Percentiles rank a stretch among this genome's conserved stretches.
phyloP scores from a whole-genome alignment of 1,140 invertebrate species.

The Gryon sp. region DNA sequence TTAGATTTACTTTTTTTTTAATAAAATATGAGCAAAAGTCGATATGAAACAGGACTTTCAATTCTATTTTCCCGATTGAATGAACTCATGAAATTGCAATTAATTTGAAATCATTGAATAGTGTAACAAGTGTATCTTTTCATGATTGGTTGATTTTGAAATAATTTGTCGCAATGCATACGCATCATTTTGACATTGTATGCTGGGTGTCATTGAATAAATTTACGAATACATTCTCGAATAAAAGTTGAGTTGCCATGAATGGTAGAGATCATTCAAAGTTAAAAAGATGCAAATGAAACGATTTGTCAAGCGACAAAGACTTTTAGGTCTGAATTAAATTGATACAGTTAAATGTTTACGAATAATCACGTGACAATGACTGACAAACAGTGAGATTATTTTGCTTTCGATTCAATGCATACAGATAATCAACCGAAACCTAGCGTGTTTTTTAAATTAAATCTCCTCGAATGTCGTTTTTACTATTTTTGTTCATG shows the following conservation, averaged over 20 bases:
- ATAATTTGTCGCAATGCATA: slow-evolving; percentile 40
- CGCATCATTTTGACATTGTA: slow-evolving; percentile 24
- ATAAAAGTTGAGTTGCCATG: slow-evolving; percentile 30
- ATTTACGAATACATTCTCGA: no score
- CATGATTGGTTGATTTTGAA: slow-evolving; percentile 54
- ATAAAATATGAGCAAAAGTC: slow-evolving; percentile 21
- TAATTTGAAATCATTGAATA: slow-evolving; percentile 39
- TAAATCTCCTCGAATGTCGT: slow-evolving; percentile 15
- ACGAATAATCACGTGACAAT: slow-evolving; percentile 43
- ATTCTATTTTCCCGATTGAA: slow-evolving; percentile 23
- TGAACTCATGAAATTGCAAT: slow-evolving; percentile 45
- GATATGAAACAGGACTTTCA: slow-evolving; percentile 10
- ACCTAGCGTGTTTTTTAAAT: slow-evolving; percentile 54
- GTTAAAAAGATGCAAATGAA: slow-evolving; percentile 45
- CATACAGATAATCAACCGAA: slow-evolving; percentile 26
- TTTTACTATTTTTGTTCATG: not conserved
- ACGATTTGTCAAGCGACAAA: slow-evolving; percentile 34
- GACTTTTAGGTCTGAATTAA: slow-evolving; percentile 53
- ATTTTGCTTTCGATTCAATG: slow-evolving; percentile 47
- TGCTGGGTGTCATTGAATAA: slow-evolving; percentile 25
- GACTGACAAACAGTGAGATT: slow-evolving; percentile 45
- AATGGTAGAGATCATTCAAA: slow-evolving; percentile 8
- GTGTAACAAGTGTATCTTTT: slow-evolving; percentile 48
- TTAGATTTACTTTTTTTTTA: no score
- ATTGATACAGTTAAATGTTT: slow-evolving; percentile 53